Evolutionary conservation across 2,888 invertebrate species (phyloP).

Genomic region (Hermaeophaga mercurialis): DNA sequence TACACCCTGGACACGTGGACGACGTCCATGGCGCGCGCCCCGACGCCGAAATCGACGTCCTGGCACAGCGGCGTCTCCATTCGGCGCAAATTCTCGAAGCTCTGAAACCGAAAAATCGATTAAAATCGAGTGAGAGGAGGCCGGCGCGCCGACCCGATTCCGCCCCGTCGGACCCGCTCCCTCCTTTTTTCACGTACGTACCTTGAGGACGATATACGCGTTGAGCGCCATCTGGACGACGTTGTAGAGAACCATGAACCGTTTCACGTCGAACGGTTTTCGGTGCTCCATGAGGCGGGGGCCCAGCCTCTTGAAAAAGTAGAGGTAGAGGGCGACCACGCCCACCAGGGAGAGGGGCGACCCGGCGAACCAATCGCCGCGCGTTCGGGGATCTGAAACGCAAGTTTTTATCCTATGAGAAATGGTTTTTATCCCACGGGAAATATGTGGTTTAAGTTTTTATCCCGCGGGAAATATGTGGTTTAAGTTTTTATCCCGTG

Average conservation of each 20-base stretch:
- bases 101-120: background rate
- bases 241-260: constrained; percentile 65
- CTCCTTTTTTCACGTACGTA: too few relatives aligned
- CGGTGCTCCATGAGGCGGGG: constrained; percentile 69
- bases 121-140: too few relatives aligned
- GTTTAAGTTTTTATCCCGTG: too few relatives aligned
- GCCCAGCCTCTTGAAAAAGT: constrained; percentile 64
- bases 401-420: too few relatives aligned
- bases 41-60: constrained; percentile 69
- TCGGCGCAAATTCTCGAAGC: background rate
- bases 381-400: constrained; percentile 64
- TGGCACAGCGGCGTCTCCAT: constrained; percentile 60
- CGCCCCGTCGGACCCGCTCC: too few relatives aligned
- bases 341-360: constrained; percentile 56
- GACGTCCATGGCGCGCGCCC: constrained; percentile 65
- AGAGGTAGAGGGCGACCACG: constrained; percentile 61
- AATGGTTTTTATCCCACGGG: too few relatives aligned
- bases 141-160: too few relatives aligned
- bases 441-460: too few relatives aligned
- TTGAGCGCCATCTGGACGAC: constrained; percentile 63
- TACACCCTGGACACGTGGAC: constrained; percentile 68
- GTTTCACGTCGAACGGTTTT: constrained; percentile 65
- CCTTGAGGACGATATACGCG: constrained; percentile 38
- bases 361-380: constrained; percentile 59
- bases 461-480: too few relatives aligned